phyloP scores from a whole-genome alignment of 2,113 vertebrate species.

The Carollia perspicillata region DNA sequence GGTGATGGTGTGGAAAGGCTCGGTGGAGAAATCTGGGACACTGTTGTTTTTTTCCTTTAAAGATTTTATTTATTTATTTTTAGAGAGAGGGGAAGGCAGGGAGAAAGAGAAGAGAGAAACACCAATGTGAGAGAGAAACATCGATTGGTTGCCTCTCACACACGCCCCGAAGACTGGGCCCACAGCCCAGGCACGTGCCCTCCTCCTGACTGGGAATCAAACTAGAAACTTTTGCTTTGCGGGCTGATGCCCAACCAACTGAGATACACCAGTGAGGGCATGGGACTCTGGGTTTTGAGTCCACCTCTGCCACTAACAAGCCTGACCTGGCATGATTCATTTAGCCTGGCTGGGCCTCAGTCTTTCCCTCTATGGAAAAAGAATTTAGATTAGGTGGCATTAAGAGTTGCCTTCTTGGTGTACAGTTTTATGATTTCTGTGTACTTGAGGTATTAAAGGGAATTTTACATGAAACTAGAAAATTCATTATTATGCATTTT shows the following conservation, averaged over 20 bases:
- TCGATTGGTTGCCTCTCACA: no score
- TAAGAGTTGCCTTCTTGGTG: not conserved
- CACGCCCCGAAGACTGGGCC: no score
- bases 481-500: slow-evolving; percentile 8
- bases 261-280: no score
- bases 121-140: no score
- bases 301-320: not conserved
- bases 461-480: not conserved
- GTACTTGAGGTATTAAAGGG: not conserved
- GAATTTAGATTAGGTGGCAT: not conserved
- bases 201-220: no score
- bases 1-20: not conserved
- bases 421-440: not conserved
- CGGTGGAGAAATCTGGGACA: not conserved
- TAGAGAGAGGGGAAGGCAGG: no score
- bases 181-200: no score
- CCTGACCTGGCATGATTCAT: not conserved
- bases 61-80: no score
- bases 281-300: not conserved
- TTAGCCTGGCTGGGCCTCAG: not conserved
- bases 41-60: no score
- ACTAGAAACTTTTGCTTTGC: no score
- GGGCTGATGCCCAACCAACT: no score
- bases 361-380: not conserved
- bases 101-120: no score